phyloP scores from a whole-genome alignment of 2,888 invertebrate species.

The Exephanes ischioxanthus region DNA sequence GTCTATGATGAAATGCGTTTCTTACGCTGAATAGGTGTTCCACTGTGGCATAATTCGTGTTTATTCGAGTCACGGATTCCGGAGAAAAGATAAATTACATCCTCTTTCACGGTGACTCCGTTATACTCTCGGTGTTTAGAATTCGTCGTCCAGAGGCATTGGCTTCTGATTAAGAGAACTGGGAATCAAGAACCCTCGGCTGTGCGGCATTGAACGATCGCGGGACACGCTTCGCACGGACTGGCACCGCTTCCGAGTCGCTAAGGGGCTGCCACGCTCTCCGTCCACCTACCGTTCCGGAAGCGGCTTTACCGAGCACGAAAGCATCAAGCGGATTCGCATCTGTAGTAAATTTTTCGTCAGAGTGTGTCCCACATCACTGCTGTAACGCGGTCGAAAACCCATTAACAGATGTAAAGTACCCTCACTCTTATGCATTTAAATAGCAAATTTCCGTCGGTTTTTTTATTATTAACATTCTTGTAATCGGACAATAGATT shows the following conservation, averaged over 20 bases:
- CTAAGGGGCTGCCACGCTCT: constrained; percentile 42
- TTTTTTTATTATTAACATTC: background rate
- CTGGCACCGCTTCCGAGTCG: constrained; percentile 72
- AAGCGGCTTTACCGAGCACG: constrained; percentile 32
- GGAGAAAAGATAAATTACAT: background rate
- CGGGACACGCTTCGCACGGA: constrained; percentile 77
- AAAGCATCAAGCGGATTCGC: constrained; percentile 39
- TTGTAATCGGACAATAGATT: background rate
- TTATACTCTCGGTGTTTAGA: constrained; percentile 13
- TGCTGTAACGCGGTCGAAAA: background rate
- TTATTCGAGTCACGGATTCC: background rate
- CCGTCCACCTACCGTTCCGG: constrained; percentile 12
- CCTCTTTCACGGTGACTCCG: background rate
- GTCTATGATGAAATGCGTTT: no score
- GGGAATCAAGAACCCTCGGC: constrained; percentile 71
- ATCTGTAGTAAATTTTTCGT: constrained; percentile 32
- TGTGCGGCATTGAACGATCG: constrained; percentile 69
- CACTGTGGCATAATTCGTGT: background rate
- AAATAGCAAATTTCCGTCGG: background rate
- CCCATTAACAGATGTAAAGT: background rate
- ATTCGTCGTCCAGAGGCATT: constrained; percentile 47
- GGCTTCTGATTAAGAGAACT: constrained; percentile 70
- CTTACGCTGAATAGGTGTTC: no score
- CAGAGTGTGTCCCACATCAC: constrained; percentile 38
- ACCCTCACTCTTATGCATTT: background rate